phyloP scores from a whole-genome alignment of 2,888 invertebrate species.

The Spisula subtruncata region DNA sequence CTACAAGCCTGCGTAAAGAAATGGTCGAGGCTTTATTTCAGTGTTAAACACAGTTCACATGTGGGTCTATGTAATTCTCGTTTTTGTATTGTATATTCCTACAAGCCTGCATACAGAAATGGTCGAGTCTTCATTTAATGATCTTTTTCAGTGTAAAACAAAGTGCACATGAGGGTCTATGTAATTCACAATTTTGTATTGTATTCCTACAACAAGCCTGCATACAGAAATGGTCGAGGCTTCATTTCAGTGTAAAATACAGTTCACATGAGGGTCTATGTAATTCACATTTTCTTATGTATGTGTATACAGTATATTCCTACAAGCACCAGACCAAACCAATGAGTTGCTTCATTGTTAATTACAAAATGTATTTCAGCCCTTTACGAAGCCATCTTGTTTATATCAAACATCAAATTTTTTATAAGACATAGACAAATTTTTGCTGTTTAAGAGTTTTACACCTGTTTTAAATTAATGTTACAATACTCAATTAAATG shows the following conservation, averaged over 20 bases:
- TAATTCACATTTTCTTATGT: neutral
- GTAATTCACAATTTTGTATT: neutral
- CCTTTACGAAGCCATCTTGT: neutral
- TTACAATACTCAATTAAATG: neutral
- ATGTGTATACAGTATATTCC: neutral
- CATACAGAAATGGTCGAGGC: neutral
- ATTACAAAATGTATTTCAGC: neutral
- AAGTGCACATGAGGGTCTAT: neutral
- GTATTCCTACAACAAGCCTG: too few species aligned
- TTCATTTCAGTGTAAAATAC: neutral
- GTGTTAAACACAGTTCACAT: neutral
- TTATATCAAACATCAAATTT: neutral
- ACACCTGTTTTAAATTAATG: neutral
- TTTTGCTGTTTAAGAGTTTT: neutral
- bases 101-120: neutral
- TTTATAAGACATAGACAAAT: constrained; percentile 1
- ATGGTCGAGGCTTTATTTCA: neutral
- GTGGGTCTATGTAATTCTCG: neutral
- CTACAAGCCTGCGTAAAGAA: too few species aligned
- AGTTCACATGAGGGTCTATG: neutral
- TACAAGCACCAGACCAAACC: neutral
- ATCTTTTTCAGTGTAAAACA: constrained; percentile 7
- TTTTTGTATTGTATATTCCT: neutral
- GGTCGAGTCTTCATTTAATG: neutral
- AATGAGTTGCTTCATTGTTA: neutral